These are phyloP conservation scores for Macrotis lagotis DNA, from an alignment of 2,113 vertebrate species.

Conservation along the genomic window DNA sequence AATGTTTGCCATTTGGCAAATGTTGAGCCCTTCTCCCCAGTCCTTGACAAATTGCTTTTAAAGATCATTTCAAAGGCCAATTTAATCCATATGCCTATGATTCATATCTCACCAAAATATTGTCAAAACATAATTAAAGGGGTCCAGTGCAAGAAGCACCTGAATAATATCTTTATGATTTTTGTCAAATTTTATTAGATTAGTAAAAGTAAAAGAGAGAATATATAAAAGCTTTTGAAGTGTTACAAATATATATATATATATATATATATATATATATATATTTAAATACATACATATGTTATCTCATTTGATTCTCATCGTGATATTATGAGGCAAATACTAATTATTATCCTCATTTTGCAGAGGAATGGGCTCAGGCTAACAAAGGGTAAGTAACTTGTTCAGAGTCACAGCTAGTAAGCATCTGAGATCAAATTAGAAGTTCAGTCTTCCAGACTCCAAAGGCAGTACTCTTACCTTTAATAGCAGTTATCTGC, in stretches of 20 bases:
- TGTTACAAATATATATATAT: no score
- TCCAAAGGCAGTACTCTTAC: background rate
- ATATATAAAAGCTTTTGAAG: background rate
- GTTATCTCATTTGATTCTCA: background rate
- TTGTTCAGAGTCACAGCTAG: background rate
- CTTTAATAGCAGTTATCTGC: background rate
- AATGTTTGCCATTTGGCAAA: background rate
- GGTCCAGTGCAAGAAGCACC: constrained; percentile 13
- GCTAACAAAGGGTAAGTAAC: background rate
- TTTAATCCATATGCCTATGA: constrained; percentile 46
- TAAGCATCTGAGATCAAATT: background rate
- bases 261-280: no score
- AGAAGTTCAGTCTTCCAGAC: background rate
- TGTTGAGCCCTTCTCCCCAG: constrained; percentile 13
- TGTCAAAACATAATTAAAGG: background rate
- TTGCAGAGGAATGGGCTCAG: background rate
- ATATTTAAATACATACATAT: no score
- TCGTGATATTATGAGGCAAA: background rate
- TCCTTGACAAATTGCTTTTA: constrained; percentile 26
- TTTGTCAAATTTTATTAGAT: background rate
- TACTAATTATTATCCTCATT: background rate
- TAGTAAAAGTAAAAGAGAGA: background rate
- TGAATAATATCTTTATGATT: background rate
- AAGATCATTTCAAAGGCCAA: constrained; percentile 10
- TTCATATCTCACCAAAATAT: constrained; percentile 41